Base-by-base conservation (phyloP, 2,797 vertebrate genomes). In the Chelidonichthys spinosus region DNA sequence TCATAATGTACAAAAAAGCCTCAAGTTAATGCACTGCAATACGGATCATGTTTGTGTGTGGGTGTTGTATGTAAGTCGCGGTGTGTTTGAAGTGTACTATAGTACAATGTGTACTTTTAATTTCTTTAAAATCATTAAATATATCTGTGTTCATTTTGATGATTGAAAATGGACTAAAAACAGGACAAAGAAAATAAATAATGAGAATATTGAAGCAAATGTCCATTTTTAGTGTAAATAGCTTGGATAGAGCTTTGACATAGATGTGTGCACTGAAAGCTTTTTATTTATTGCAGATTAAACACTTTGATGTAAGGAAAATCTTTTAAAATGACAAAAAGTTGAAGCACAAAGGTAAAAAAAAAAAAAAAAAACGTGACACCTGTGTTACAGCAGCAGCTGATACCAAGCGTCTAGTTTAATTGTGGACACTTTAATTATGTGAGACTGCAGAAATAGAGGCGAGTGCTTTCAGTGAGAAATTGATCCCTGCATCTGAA, bases 341-440 rank as follows among this genome's bases (percentile, higher is more conserved):
- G 11, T 62, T 18, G 10, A 56, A 44, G 46, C 17, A 54, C 59
- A 53, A 15, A 52, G 56, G 17, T 39, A 39, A 59, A n/a, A 33
- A 15, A 32, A 68, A 53, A 56, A 66, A 74, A 43, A 58, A 77
- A 25, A 32, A 11, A 62, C 53, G 77, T 72, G 62, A 79, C 49
- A 36, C 53, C 65, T 68, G 72, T 42, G 11, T 78, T 47, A 43
- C 62, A 73, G 77, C 78, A 46, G 73, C 66, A 15, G 72, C 62
- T 68, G 78, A 78, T 81, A 72, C 66, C 18, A 72, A 63, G 66
- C 68, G 69, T 88, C 76, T 64, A 69, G 14, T 89, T 90, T 87
- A 90, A 93, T 90, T 91, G 90, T 75, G 71, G 81, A 79, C 77
- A 46, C 78, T 84, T 89, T 88, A 85, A 92, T 92, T 87, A 85